Evolutionary conservation across 1,140 invertebrate genomes (phyloP).

Genomic region (Aphaenogaster rudis): DNA sequence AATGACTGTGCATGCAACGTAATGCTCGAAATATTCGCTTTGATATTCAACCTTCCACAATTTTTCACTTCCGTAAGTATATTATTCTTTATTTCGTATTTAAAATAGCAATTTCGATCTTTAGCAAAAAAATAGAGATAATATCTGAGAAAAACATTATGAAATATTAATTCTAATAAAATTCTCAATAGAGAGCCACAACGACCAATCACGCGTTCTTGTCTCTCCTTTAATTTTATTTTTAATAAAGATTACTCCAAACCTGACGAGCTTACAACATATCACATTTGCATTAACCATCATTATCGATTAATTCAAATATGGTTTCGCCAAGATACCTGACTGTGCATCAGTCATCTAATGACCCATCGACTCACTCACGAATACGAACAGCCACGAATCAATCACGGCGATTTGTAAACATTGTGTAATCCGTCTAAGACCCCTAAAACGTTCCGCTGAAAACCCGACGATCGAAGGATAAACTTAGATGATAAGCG

Average conservation of each 20-base stretch:
- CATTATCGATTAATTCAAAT: conserved; percentile 16
- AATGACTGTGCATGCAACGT: not conserved
- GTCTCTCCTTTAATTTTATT: not conserved
- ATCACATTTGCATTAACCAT: not conserved
- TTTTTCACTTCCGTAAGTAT: not conserved
- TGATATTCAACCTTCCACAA: not conserved
- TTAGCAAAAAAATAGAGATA: not conserved
- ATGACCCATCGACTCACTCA: not conserved
- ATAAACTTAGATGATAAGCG: conserved; percentile 16
- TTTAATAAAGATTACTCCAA: not conserved
- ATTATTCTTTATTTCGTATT: not conserved
- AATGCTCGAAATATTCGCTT: not conserved
- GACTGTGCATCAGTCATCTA: conserved; percentile 16
- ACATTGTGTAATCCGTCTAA: not conserved
- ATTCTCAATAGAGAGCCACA: not conserved
- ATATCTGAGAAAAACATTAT: not conserved
- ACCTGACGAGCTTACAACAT: not conserved
- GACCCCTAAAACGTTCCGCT: conserved; percentile 1
- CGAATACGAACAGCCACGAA: not conserved
- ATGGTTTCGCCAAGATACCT: not conserved
- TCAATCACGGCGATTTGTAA: conserved; percentile 11
- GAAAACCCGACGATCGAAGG: not conserved
- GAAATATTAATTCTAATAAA: not conserved
- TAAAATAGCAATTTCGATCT: not conserved
- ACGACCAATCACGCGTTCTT: not conserved